These are phyloP conservation scores for Dicrostonyx torquatus DNA, from an alignment of 2,797 vertebrate genomes.

Conservation along the genomic window DNA sequence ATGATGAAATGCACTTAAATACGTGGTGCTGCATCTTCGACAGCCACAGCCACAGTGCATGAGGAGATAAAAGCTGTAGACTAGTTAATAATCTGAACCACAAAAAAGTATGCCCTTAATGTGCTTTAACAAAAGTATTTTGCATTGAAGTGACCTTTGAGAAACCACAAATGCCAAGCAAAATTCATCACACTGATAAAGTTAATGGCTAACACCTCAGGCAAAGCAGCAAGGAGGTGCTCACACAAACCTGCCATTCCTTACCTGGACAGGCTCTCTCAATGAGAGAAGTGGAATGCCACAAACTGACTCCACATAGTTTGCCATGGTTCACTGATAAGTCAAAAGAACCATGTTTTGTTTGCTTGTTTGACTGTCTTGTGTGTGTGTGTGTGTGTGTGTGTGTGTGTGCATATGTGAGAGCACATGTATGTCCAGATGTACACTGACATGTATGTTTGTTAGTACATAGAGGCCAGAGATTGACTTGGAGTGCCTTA, in stretches of 20 bases:
- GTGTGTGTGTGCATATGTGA: background rate
- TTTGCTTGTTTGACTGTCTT: background rate
- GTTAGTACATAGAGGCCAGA: background rate
- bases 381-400: background rate
- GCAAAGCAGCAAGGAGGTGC: constrained; percentile 13
- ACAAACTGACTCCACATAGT: background rate
- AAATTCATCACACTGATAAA: background rate
- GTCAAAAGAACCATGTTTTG: background rate
- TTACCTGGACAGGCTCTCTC: background rate
- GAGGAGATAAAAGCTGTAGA: too few relatives aligned
- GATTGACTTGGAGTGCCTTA: too few relatives aligned
- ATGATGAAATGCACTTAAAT: constrained; percentile 31
- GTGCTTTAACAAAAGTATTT: constrained; percentile 11
- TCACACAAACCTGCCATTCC: background rate
- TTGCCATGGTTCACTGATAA: background rate
- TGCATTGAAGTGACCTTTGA: constrained; percentile 25
- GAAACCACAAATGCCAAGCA: constrained; percentile 15
- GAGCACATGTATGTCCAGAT: background rate
- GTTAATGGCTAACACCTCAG: background rate
- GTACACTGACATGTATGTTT: background rate
- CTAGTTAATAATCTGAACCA: constrained; percentile 6
- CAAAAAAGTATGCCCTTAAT: background rate
- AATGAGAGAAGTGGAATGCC: background rate
- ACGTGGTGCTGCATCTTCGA: background rate
- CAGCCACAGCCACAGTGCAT: background rate